Percentiles rank a stretch among this genome's conserved stretches.
Conservation (phyloP, 2,113 vertebrate genomes). For the Periophthalmus modestus region DNA sequence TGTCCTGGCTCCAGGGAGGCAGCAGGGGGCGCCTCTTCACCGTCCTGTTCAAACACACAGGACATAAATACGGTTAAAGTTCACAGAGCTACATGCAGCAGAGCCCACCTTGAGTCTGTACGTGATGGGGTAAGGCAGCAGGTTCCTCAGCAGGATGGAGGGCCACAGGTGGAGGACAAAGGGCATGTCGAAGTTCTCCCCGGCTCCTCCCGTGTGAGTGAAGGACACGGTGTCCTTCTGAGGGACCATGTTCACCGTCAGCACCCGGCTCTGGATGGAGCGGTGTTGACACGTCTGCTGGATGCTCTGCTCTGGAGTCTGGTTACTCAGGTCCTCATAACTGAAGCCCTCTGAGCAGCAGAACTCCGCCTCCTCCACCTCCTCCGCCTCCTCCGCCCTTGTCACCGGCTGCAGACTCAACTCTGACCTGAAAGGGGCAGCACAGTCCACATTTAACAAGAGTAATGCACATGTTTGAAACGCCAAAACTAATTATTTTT, state of each 20-base stretch:
- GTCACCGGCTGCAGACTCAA: slow-evolving; percentile 84
- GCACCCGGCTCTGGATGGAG: slow-evolving; percentile 65
- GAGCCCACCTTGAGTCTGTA: slow-evolving; percentile 70
- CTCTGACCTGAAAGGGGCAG: slow-evolving; percentile 75
- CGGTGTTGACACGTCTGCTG: slow-evolving; percentile 81
- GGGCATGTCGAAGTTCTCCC: slow-evolving; percentile 88
- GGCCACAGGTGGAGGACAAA: slow-evolving; percentile 94
- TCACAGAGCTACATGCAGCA: not conserved
- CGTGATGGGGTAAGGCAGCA: slow-evolving; percentile 89
- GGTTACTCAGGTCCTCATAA: slow-evolving; percentile 80
- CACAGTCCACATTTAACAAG: slow-evolving; percentile 16
- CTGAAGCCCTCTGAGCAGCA: slow-evolving; percentile 85
- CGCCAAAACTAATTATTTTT: too few relatives aligned
- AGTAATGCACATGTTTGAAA: too few relatives aligned
- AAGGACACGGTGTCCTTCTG: slow-evolving; percentile 83
- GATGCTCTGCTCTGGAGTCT: slow-evolving; percentile 74
- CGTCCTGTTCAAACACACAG: slow-evolving; percentile 73
- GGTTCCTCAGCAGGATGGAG: slow-evolving; percentile 87
- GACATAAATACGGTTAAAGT: not conserved
- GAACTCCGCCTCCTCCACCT: slow-evolving; percentile 57
- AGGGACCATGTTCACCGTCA: slow-evolving; percentile 89
- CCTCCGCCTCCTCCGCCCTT: slow-evolving; percentile 48
- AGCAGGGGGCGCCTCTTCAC: slow-evolving; percentile 57
- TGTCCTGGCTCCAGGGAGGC: slow-evolving; percentile 82
- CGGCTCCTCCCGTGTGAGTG: slow-evolving; percentile 77